Conservation (phyloP, 2,888 invertebrate species). For the Ramazzottius varieornatus region DNA sequence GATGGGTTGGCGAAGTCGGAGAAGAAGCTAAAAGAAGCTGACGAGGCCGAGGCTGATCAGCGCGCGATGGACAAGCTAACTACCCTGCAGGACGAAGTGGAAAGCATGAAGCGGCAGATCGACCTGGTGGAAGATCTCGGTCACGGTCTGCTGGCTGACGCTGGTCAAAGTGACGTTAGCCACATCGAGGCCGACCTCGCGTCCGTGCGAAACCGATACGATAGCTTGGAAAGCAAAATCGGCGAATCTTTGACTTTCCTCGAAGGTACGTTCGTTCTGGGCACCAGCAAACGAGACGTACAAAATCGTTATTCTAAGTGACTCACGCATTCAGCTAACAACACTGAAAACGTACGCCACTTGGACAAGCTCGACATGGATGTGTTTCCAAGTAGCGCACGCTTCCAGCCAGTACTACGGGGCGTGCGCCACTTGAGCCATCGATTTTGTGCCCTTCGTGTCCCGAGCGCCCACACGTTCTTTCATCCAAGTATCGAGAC, state of each 20-base stretch:
- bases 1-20: constrained; percentile 5
- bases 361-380: too few relatives aligned
- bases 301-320: too few relatives aligned
- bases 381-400: too few relatives aligned
- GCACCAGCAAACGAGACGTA: too few relatives aligned
- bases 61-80: constrained; percentile 4
- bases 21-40: not conserved
- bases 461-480: too few relatives aligned
- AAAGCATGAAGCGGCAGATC: constrained; percentile 45
- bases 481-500: too few relatives aligned
- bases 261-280: not conserved
- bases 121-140: constrained; percentile 38
- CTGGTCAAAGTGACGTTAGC: constrained; percentile 33
- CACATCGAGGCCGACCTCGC: constrained; percentile 16
- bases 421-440: too few relatives aligned
- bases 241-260: not conserved
- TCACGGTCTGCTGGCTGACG: constrained; percentile 43
- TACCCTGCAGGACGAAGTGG: constrained; percentile 46
- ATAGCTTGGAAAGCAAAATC: not conserved
- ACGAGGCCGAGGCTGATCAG: not conserved
- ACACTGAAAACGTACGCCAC: too few relatives aligned
- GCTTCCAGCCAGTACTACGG: too few relatives aligned
- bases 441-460: too few relatives aligned
- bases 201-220: constrained; percentile 11
- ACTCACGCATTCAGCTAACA: too few relatives aligned